A percentile compares a stretch with the other conserved stretches of the same genome.
These are phyloP conservation scores for Amia ocellicauda DNA, from an alignment of 2,113 vertebrate genomes.

Conservation along the genomic window DNA sequence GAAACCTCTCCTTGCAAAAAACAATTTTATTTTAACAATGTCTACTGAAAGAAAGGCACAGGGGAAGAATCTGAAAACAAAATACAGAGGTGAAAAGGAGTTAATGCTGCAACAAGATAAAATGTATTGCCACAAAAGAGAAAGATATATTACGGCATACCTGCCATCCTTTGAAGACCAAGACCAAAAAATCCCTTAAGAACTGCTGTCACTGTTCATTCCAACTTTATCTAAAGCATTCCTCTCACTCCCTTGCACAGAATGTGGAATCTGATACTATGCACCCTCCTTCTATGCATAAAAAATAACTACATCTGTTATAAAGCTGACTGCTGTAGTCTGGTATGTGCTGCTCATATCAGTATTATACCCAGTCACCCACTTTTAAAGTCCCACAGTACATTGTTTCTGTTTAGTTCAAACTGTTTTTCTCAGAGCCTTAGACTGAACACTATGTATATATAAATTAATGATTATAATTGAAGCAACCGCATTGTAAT, in stretches of 20 bases:
- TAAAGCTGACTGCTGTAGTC: slow-evolving; percentile 1
- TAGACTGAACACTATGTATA: too few relatives aligned
- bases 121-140: slow-evolving; percentile 7
- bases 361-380: not conserved
- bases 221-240: slow-evolving; percentile 1
- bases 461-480: not conserved
- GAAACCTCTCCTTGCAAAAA: too few relatives aligned
- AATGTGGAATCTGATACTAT: not conserved
- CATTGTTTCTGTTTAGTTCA: too few relatives aligned
- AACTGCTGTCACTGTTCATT: slow-evolving; percentile 15
- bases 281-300: not conserved
- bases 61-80: not conserved
- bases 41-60: not conserved
- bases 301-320: slow-evolving; percentile 9
- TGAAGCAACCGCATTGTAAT: too few relatives aligned
- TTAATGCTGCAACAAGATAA: not conserved
- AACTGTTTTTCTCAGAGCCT: too few relatives aligned
- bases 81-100: not conserved
- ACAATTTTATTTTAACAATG: not conserved
- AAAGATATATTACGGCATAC: not conserved
- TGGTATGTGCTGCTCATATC: not conserved
- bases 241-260: slow-evolving; percentile 1
- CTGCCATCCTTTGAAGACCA: slow-evolving; percentile 1
- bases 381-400: not conserved
- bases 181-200: not conserved